These are phyloP conservation scores for Temnothorax curvispinosus DNA, from an alignment of 1,140 invertebrate species.

Conservation along the genomic window DNA sequence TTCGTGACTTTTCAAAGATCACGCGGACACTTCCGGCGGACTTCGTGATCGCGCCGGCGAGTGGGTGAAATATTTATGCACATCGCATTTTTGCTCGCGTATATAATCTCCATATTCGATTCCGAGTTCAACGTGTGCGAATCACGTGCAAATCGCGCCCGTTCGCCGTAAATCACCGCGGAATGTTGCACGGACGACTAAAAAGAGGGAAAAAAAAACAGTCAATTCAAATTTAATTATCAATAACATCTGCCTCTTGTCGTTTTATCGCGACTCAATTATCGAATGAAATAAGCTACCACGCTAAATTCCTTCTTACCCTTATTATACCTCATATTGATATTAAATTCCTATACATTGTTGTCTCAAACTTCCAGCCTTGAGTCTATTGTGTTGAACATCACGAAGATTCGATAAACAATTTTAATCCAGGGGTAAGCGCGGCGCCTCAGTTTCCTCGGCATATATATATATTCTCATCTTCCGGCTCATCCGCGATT, in stretches of 20 bases:
- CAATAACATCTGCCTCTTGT: neutral
- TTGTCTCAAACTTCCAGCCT: neutral
- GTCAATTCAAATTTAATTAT: neutral
- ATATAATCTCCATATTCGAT: constrained; percentile 31
- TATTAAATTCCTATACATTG: neutral
- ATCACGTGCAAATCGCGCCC: neutral
- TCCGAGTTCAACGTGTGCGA: neutral
- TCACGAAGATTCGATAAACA: neutral
- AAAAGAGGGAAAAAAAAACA: neutral
- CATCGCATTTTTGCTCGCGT: constrained; percentile 24
- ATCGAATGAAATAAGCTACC: neutral
- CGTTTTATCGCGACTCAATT: neutral
- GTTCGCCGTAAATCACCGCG: neutral
- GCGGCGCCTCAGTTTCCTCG: neutral
- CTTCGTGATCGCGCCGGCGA: neutral
- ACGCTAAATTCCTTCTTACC: neutral
- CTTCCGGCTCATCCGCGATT: neutral
- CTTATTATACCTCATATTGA: neutral
- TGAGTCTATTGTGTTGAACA: neutral
- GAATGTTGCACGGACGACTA: neutral
- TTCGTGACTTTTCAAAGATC: constrained; percentile 53
- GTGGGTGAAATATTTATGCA: constrained; percentile 30
- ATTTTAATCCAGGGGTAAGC: neutral
- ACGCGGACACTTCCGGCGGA: constrained; percentile 18
- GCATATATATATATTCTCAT: no score